Base-by-base conservation (phyloP, 1,140 invertebrate genomes). In the Archegozetes longisetosus region DNA sequence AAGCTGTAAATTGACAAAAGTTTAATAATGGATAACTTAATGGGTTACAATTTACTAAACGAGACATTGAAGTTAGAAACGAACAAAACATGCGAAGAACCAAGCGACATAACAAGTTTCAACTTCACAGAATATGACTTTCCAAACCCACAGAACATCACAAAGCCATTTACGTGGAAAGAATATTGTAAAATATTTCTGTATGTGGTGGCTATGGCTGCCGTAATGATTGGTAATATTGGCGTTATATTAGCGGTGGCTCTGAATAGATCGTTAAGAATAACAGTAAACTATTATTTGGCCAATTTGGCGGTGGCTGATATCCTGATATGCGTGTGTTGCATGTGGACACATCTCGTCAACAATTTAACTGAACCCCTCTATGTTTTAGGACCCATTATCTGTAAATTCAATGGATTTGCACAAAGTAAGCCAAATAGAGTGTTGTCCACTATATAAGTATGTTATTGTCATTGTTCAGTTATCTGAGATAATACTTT, bases 401-500 rank as follows among this genome's bases (percentile, higher is more conserved):
- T 76, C 58, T 77, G 76, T 67, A 75, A 75, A 62, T 70, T 77
- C 49, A 75, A 77, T 61, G 70, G 72, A 1, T 77, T 76, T 63
- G 65, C 73, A 17, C 74, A 76, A 67, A 71, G 75, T 77, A 68
- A 73, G 73, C 69, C 28, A 17, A 29, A 32, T 53, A 20, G 17
- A 40, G 17, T n/a, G n/a, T n/a, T n/a, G n/a, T n/a, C n/a, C n/a
- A n/a, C n/a, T n/a, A n/a, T n/a, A n/a, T n/a, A n/a, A n/a, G n/a
- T n/a, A n/a, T n/a, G n/a, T n/a, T n/a, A n/a, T n/a, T n/a, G n/a
- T n/a, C n/a, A n/a, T n/a, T n/a, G n/a, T n/a, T n/a, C n/a, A n/a
- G n/a, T n/a, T n/a, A n/a, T n/a, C n/a, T n/a, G n/a, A n/a, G n/a
- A n/a, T n/a, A n/a, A n/a, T n/a, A n/a, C n/a, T n/a, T n/a, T n/a